Percentiles rank a stretch among this genome's conserved stretches.
Conservation (phyloP, 2,797 vertebrate species). For the Limosa lapponica region DNA sequence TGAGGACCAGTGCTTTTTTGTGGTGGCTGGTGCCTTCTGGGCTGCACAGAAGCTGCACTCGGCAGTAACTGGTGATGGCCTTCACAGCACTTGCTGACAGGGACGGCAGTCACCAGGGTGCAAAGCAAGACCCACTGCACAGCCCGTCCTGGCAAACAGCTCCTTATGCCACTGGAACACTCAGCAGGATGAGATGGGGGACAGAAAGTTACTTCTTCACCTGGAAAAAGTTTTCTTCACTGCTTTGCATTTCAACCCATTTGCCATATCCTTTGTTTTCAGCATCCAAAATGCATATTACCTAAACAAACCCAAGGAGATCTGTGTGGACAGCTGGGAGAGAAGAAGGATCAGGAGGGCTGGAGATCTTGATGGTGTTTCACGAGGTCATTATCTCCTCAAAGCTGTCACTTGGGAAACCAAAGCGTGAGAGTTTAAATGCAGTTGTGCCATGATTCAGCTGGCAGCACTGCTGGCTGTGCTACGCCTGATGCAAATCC, state of each 20-base stretch:
- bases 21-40: neutral
- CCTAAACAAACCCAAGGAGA: neutral
- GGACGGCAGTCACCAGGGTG: too few species aligned
- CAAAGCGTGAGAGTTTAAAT: neutral
- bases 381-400: neutral
- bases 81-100: neutral
- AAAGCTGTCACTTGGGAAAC: neutral
- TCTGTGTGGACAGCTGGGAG: neutral
- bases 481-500: neutral
- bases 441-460: neutral
- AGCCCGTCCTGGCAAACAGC: neutral
- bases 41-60: neutral
- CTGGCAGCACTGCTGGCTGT: neutral
- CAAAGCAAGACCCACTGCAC: neutral
- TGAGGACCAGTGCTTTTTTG: accelerated
- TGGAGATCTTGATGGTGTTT: neutral
- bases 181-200: neutral
- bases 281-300: neutral
- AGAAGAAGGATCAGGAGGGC: neutral
- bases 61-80: neutral
- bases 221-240: neutral
- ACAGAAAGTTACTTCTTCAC: neutral
- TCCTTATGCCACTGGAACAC: neutral
- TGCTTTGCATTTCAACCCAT: neutral
- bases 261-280: neutral